Percentiles rank a stretch among this genome's conserved stretches.
Evolutionary conservation across 2,888 invertebrate species (phyloP).

Genomic region (Cheiracanthium punctorium): DNA sequence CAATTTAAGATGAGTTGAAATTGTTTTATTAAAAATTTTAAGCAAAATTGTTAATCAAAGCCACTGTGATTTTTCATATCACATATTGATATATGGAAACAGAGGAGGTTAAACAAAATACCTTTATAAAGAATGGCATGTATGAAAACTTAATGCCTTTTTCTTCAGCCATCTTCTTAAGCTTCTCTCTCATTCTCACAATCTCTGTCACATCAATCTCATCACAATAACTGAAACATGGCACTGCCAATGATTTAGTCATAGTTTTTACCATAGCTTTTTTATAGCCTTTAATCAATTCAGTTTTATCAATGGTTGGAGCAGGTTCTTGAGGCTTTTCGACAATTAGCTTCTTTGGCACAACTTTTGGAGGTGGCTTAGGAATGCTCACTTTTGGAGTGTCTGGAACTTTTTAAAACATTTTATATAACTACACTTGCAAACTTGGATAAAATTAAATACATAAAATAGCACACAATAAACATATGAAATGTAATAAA

Average conservation of each 20-base stretch:
- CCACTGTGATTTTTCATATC: too few species aligned
- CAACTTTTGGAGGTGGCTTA: constrained; percentile 53
- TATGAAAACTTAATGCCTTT: constrained; percentile 85
- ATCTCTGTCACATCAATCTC: constrained; percentile 90
- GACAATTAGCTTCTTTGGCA: constrained; percentile 1
- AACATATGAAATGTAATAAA: too few species aligned
- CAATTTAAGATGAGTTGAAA: too few species aligned
- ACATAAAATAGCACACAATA: too few species aligned
- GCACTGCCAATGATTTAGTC: constrained; percentile 91
- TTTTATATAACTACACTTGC: too few species aligned
- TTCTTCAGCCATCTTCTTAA: constrained; percentile 81
- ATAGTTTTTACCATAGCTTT: constrained; percentile 97
- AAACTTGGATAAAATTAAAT: too few species aligned
- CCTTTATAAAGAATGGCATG: constrained; percentile 96
- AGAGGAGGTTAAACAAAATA: constrained; percentile 60
- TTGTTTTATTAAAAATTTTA: too few species aligned
- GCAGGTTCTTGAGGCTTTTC: not conserved
- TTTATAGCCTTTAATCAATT: constrained; percentile 86
- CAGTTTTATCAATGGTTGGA: constrained; percentile 77
- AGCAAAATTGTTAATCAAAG: too few species aligned
- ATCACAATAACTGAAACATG: constrained; percentile 96
- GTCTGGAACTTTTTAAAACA: not conserved
- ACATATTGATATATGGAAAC: too few species aligned
- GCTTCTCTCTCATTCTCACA: constrained; percentile 82
- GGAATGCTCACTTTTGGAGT: constrained; percentile 25